Base-by-base conservation (phyloP, 2,888 invertebrate species). In the Syritta pipiens region DNA sequence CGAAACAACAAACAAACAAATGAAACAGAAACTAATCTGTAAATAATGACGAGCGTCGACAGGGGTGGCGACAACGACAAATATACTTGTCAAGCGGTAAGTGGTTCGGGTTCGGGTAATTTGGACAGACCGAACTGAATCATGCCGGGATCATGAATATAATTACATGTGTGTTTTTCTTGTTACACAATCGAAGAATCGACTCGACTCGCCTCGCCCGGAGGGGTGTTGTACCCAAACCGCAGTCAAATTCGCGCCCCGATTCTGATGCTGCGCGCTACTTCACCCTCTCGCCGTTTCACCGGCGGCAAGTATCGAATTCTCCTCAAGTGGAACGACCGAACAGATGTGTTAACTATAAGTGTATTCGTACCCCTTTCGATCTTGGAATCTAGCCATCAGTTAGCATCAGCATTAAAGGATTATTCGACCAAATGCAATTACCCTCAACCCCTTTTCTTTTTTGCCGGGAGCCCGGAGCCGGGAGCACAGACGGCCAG, bases 391-490 rank as follows among this genome's bases (percentile, higher is more conserved):
- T 67, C 32, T 57, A 79, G 82, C 84, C 85, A 84, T 86, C 86
- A 86, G 83, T 84, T 85, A 83, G 84, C 85, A 86, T 86, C 86
- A 85, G 87, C 87, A 87, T 87, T 87, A 88, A 88, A 87, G 87
- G 87, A 87, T 87, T 87, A 87, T 85, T 86, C 86, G 85, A 86
- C 86, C 87, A 88, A 87, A 87, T 87, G 88, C 88, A 87, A 87
- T 88, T 87, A 87, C 81, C 79, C 79, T 84, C 84, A 84, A 83
- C 83, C 82, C 82, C 81, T 81, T n/a, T n/a, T n/a, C n/a, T n/a
- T n/a, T n/a, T 68, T 77, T 28, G 74, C 76, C 55, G 20, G 40
- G 26, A 44, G 44, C 37, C 2, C 37, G 28, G 10, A 5, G 32
- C 17, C 62, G 59, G 53, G 17, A 67, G 67, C 55, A 7, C 14